These are phyloP conservation scores for Nestor notabilis DNA, from an alignment of 2,113 vertebrate species.

Conservation along the genomic window DNA sequence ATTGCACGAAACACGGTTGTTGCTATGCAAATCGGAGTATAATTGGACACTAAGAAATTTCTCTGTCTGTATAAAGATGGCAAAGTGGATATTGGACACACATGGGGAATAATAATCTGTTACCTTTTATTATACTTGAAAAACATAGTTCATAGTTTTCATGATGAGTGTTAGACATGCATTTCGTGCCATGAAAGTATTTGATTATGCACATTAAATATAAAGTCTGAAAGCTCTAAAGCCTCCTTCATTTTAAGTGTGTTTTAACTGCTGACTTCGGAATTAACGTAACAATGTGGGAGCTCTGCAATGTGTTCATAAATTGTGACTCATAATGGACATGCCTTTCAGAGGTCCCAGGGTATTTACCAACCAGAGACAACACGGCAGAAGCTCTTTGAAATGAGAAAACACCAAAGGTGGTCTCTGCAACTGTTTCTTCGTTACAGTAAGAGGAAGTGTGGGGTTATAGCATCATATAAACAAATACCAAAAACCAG, in stretches of 20 bases:
- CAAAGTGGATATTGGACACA: conserved; percentile 43
- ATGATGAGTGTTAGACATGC: conserved; percentile 22
- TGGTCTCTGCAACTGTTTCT: neutral
- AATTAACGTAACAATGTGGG: conserved; percentile 63
- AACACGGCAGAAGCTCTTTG: neutral
- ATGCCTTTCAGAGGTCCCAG: neutral
- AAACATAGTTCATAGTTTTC: conserved; percentile 53
- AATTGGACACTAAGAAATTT: conserved; percentile 43
- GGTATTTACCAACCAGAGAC: neutral
- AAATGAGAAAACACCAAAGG: neutral
- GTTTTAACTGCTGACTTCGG: conserved; percentile 67
- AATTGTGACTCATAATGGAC: conserved; percentile 32
- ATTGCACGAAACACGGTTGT: conserved; percentile 32
- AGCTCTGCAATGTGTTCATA: conserved; percentile 48
- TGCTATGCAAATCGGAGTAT: conserved; percentile 42
- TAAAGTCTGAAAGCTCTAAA: conserved; percentile 52
- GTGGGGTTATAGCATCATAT: neutral
- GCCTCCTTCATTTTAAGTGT: conserved; percentile 64
- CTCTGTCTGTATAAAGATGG: neutral
- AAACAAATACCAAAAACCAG: neutral
- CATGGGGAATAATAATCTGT: conserved; percentile 40
- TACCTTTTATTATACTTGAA: conserved; percentile 56
- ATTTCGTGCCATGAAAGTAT: conserved; percentile 61
- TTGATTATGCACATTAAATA: conserved; percentile 67
- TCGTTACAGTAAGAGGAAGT: neutral